Evolutionary conservation across 2,888 invertebrate species (phyloP), one percentile per base, ranked within the genome.

Genomic region (Altica lythri): DNA sequence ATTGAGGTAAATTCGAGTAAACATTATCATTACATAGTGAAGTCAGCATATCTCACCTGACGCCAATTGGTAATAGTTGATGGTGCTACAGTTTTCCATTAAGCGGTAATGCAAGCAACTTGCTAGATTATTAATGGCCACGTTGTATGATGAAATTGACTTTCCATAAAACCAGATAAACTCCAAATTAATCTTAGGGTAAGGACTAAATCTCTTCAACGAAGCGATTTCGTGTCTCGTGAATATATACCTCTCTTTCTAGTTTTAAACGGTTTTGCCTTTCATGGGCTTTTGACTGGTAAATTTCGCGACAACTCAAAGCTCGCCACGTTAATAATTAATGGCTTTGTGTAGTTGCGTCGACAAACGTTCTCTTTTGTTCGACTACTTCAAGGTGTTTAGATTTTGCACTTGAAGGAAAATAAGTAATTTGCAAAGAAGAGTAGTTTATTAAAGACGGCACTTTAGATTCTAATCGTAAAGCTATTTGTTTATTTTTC

Each of bases 51-150:
- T n/a, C n/a, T n/a, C n/a, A n/a, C n/a, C n/a, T n/a, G n/a, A n/a
- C n/a, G n/a, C n/a, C n/a, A n/a, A n/a, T n/a, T n/a, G n/a, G n/a
- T n/a, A n/a, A n/a, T n/a, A n/a, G 16, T 37, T 40, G 25, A 40
- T 16, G 34, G 2, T 68, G 64, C 68, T 66, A 66, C 70, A 71
- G 72, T 69, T 72, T 73, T 70, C 69, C 69, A 72, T 72, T 72
- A 72, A 72, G 69, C 67, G 65, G 66, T 62, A 64, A 62, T 61
- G 61, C 65, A 68, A 70, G 69, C 67, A 68, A 60, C 63, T 65
- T 70, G 66, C 67, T 67, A 63, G 64, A 70, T 72, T 71, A 73
- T 71, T 72, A 73, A 72, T 72, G 66, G 66, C 59, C 65, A 60
- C 63, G 68, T 69, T 69, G 65, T 69, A 59, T 66, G 64, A 66